Percentiles rank a stretch among this genome's conserved stretches.
phyloP scores from a whole-genome alignment of 2,888 invertebrate species.

The Linnaemya tessellans region DNA sequence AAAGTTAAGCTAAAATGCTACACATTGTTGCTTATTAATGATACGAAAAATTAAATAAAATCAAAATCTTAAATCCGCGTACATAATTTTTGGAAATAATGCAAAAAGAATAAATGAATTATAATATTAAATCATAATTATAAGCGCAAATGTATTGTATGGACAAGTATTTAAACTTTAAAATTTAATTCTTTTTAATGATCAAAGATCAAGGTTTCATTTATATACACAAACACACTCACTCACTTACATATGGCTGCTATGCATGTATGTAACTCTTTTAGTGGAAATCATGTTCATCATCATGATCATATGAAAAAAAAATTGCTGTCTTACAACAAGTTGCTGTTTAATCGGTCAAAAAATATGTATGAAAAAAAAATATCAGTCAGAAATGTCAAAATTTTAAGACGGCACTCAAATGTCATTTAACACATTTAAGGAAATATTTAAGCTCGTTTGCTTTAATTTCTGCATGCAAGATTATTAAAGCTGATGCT shows the following conservation, averaged over 20 bases:
- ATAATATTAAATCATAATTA: conserved; percentile 43
- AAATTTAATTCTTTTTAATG: conserved; percentile 52
- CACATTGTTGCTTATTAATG: not conserved
- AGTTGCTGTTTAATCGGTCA: conserved; percentile 34
- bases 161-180: conserved; percentile 37
- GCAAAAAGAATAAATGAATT: conserved; percentile 15
- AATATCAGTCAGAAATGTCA: conserved; percentile 50
- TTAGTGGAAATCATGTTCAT: conserved; percentile 17
- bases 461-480: not conserved
- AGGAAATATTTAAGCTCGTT: conserved; percentile 29
- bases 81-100: conserved; percentile 34
- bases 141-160: conserved; percentile 11
- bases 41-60: not conserved
- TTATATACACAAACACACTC: not conserved
- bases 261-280: not conserved
- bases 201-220: conserved; percentile 65
- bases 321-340: conserved; percentile 15
- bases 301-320: conserved; percentile 20
- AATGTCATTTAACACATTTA: conserved; percentile 49
- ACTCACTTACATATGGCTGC: not conserved
- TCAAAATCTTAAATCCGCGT: conserved; percentile 48
- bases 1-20: conserved; percentile 21
- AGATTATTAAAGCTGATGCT: not conserved
- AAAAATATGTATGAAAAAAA: conserved; percentile 33
- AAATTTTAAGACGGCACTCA: conserved; percentile 19